Evolutionary conservation across 92 coral and sea anemone species (phyloP).

Genomic region (Zoanthus gigantus): DNA sequence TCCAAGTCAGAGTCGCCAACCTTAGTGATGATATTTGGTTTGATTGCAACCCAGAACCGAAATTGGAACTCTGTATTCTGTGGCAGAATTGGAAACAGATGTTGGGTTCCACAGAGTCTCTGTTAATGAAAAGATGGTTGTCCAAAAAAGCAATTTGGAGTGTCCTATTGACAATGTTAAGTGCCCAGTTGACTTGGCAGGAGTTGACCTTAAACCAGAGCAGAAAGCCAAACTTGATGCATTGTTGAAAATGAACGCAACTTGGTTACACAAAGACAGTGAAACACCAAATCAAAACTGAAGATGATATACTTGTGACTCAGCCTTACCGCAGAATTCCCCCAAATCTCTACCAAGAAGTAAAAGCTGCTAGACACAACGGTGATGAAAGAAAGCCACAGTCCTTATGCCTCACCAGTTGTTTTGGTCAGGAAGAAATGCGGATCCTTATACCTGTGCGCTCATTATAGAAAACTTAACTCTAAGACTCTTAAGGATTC

Average conservation of each 20-base stretch:
- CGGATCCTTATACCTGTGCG: conserved; percentile 52
- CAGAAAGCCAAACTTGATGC: conserved; percentile 50
- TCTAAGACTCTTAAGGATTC: conserved; percentile 51
- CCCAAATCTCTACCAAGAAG: conserved; percentile 20
- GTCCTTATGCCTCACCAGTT: conserved; percentile 62
- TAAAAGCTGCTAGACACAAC: conserved; percentile 40
- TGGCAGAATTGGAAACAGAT: too few species aligned
- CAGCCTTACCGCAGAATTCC: too few species aligned
- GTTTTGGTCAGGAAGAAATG: conserved; percentile 60
- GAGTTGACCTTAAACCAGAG: conserved; percentile 49
- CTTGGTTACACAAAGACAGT: conserved; percentile 40
- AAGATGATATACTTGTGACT: conserved; percentile 38
- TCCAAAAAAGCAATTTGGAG: background rate
- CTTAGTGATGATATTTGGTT: too few species aligned
- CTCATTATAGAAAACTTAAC: conserved; percentile 45
- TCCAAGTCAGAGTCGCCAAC: too few species aligned
- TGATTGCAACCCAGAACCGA: too few species aligned
- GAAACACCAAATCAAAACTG: conserved; percentile 55
- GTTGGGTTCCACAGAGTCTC: too few species aligned
- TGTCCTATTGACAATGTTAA: background rate
- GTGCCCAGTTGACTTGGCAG: conserved; percentile 61
- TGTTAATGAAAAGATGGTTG: too few species aligned
- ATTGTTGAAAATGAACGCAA: conserved; percentile 30
- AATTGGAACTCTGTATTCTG: too few species aligned
- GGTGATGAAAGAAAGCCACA: conserved; percentile 55